Conservation (phyloP, 2,888 invertebrate genomes). For the Amaurobius ferox region DNA sequence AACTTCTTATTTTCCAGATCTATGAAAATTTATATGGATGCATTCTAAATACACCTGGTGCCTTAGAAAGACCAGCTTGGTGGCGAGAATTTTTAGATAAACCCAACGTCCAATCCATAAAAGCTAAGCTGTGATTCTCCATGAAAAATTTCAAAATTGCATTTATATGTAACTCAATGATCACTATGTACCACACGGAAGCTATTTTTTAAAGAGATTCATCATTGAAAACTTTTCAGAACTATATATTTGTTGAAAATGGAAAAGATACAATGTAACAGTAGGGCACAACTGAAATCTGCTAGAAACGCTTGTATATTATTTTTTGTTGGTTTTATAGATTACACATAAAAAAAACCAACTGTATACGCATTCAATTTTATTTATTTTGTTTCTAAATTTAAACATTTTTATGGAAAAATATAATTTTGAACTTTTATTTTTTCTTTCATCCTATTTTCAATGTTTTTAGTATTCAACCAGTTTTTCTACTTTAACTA, state of each 20-base stretch:
- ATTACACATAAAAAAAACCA: too few relatives aligned
- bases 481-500: too few relatives aligned
- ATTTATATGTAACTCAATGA: background rate
- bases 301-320: too few relatives aligned
- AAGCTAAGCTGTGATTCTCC: constrained; percentile 65
- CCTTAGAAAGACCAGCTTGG: constrained; percentile 71
- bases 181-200: background rate
- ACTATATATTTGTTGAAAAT: background rate
- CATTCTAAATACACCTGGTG: constrained; percentile 66
- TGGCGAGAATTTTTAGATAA: constrained; percentile 72
- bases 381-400: too few relatives aligned
- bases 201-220: background rate
- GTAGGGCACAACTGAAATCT: too few relatives aligned
- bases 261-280: background rate
- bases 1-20: constrained; percentile 39
- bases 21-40: constrained; percentile 72
- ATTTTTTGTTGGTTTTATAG: too few relatives aligned
- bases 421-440: too few relatives aligned
- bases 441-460: too few relatives aligned
- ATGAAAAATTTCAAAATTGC: background rate
- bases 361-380: too few relatives aligned
- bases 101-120: constrained; percentile 61
- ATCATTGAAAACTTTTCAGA: background rate
- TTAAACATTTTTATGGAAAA: too few relatives aligned
- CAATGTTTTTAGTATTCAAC: too few relatives aligned